A percentile compares a stretch with the other conserved stretches of the same genome.
Evolutionary conservation across 2,888 invertebrate genomes (phyloP).

Genomic region (Scrobipalpa atriplicella): DNA sequence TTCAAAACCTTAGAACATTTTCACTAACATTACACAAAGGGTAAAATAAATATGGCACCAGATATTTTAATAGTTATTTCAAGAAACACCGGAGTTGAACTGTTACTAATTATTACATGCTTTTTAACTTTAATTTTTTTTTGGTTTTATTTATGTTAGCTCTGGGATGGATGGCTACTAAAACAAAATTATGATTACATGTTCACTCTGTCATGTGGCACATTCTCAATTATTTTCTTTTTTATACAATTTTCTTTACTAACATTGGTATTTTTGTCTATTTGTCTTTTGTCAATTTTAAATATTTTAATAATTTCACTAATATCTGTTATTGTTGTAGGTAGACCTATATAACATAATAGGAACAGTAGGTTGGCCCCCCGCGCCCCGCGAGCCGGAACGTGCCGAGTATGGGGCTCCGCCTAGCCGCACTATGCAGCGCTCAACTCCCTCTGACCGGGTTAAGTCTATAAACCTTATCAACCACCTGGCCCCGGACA

Average conservation of each 20-base stretch:
- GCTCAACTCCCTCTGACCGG: constrained; percentile 67
- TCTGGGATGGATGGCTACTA: background rate
- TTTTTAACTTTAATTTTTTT: background rate
- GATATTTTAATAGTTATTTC: background rate
- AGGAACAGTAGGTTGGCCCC: constrained; percentile 75
- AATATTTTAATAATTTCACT: background rate
- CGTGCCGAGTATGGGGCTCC: constrained; percentile 65
- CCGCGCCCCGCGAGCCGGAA: constrained; percentile 66
- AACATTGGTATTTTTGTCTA: background rate
- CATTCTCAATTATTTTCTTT: background rate
- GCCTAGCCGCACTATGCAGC: constrained; percentile 68
- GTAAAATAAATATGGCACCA: background rate
- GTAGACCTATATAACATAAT: constrained; percentile 72
- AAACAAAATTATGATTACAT: background rate
- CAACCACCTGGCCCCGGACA: constrained; percentile 78
- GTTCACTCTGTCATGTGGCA: background rate
- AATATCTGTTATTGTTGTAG: constrained; percentile 48
- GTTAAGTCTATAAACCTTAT: constrained; percentile 84
- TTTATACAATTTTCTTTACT: background rate
- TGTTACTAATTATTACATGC: constrained; percentile 10
- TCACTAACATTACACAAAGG: constrained; percentile 12
- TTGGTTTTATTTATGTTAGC: background rate
- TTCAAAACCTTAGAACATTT: constrained; percentile 40
- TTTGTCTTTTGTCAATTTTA: background rate
- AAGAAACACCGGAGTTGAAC: background rate